Evolutionary conservation across 2,888 invertebrate genomes (phyloP), one percentile per base, ranked within the genome.

Genomic region (Dexiosoma caninum): DNA sequence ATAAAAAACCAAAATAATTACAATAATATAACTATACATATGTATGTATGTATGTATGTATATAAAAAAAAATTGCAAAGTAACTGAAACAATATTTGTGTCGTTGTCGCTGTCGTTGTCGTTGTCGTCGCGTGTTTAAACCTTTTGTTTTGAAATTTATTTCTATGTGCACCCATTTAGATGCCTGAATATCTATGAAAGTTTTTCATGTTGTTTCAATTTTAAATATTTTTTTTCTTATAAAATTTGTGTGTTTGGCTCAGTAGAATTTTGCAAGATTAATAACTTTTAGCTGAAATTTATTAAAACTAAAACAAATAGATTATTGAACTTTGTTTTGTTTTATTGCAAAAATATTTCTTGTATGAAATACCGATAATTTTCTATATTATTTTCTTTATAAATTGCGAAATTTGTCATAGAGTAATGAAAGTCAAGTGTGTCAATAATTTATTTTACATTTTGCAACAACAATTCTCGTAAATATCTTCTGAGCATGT

Each of bases 51-150:
- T n/a, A n/a, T n/a, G n/a, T n/a, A n/a, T n/a, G n/a, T n/a, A 70
- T 23, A 21, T 35, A 46, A 23, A 51, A 37, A 14, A 32, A 42
- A 44, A 35, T 51, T 1, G n/a, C 35, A 30, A 60, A 30, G 14
- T n/a, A 62, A 35, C 27, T 27, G 27, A 21, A 75, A 64, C 46
- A 57, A 46, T 75, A 57, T 67, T n/a, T 55, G 27, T 55, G 70
- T 67, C 40, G 59, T 40, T 32, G 57, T 57, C 62, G 67, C 27
- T 27, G 27, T 27, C 27, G 27, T 6, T 27, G 27, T 27, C 49
- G 69, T 77, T 77, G 64, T 77, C 70, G 77, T 78, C 77, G 77
- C 77, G 77, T 70, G 77, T 78, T 78, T 49, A 49, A 46, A 42
- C 8, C 62, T 64, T 78, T 77, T 77, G 70, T 77, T 77, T 77